These are phyloP conservation scores for Eupithecia subfuscata DNA, from an alignment of 2,888 invertebrate genomes.

Conservation along the genomic window DNA sequence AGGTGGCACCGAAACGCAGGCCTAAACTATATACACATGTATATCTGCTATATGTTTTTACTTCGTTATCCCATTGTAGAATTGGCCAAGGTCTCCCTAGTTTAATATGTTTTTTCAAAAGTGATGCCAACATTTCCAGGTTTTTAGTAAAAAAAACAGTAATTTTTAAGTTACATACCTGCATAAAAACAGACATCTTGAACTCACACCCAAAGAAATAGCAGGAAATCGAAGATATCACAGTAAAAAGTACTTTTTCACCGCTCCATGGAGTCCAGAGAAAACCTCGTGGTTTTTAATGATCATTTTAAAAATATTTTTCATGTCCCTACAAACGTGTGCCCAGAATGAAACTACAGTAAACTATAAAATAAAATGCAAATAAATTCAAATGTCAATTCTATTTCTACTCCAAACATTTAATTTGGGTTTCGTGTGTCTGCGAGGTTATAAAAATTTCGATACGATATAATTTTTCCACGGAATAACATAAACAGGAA, in stretches of 20 bases:
- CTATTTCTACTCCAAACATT: conserved; percentile 30
- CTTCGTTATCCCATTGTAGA: background rate
- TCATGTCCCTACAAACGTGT: conserved; percentile 18
- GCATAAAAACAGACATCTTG: conserved; percentile 26
- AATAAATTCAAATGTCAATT: conserved; percentile 32
- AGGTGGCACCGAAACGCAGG: no score
- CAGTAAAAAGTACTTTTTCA: background rate
- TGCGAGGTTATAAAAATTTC: conserved; percentile 39
- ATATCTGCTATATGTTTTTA: background rate
- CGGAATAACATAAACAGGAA: conserved; percentile 53
- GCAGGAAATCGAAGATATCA: background rate
- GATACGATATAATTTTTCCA: conserved; percentile 36
- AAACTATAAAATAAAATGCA: conserved; percentile 30
- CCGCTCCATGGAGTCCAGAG: background rate
- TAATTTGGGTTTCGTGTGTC: conserved; percentile 37
- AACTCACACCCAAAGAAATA: background rate
- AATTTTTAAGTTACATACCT: conserved; percentile 24
- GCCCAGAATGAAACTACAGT: conserved; percentile 14
- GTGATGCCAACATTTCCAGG: background rate
- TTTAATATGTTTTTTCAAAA: background rate
- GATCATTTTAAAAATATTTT: background rate
- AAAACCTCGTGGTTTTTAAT: background rate
- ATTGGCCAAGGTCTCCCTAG: background rate
- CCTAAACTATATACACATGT: background rate
- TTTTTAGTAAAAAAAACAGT: background rate